Base-by-base conservation (phyloP, 2,113 vertebrate species). In the Myocastor coypus region DNA sequence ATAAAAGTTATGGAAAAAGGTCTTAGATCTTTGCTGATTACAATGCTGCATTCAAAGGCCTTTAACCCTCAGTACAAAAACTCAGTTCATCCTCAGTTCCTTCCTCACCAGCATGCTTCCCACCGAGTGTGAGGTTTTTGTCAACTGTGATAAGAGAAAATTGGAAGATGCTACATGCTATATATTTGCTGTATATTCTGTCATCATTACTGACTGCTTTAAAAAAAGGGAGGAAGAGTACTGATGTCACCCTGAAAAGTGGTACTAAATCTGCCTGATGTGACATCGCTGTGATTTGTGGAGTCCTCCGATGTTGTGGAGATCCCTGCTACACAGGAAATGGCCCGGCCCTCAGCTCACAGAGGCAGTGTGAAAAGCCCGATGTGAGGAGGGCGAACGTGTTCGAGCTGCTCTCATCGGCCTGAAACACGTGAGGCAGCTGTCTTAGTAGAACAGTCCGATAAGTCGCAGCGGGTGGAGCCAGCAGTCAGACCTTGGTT, bases 291-390 rank as follows among this genome's bases (percentile, higher is more conserved):
- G 69, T 2, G 11, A 93, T 86, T 84, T 82, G 85, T 42, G 7
- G 17, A 71, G 59, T 32, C 77, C 57, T 73, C 26, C 96, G 89
- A 95, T 96, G 90, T 92, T 95, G 94, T 83, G 89, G 87, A 83
- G 52, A 64, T 55, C 77, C 92, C 55, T 17, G 85, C 34, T 66
- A 55, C 66, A 89, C 75, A 93, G 96, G 94, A 98, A 98, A 97
- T 2, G 0, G 87, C 28, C 78, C 37, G 22, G 92, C 87, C 75
- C 92, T 92, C 93, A 97, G 84, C 95, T 88, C 81, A 52, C 0
- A 11, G 46, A 8, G 13, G 91, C 83, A 98, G 63, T 34, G 19
- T 0, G 3, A 3, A 55, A 93, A 97, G 83, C 46, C 94, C 92
- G 86, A 55, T 87, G 50, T 84, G 85, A 40, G 92, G 86, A 37